Evolutionary conservation across 2,888 invertebrate species (phyloP).

Genomic region (Nemurella pictetii): DNA sequence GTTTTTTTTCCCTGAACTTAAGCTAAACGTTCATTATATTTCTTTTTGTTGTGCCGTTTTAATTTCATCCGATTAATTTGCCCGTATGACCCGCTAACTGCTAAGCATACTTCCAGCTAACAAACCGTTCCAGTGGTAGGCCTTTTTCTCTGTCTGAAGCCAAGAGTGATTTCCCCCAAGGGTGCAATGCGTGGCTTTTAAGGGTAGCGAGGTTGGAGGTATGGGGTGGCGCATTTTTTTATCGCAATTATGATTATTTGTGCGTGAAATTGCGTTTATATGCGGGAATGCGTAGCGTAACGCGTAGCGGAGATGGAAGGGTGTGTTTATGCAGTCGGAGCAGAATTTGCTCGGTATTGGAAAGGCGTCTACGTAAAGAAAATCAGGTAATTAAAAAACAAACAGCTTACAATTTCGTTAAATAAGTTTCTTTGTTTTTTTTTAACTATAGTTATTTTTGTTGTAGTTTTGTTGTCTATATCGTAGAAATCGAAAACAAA

Average conservation of each 20-base stretch:
- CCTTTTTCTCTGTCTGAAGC: background rate
- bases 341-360: background rate
- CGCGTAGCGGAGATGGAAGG: background rate
- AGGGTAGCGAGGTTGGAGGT: background rate
- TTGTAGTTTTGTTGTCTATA: slow-evolving; percentile 20
- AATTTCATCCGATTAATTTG: background rate
- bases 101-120: too few relatives aligned
- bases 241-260: background rate
- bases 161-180: background rate
- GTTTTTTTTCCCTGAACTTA: too few relatives aligned
- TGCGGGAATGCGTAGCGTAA: background rate
- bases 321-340: background rate
- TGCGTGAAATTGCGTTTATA: background rate
- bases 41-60: background rate
- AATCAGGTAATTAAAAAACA: slow-evolving; percentile 39
- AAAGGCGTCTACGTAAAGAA: background rate
- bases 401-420: slow-evolving; percentile 20
- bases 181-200: background rate
- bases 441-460: background rate
- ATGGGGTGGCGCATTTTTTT: too few relatives aligned
- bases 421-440: slow-evolving; percentile 28
- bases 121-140: too few relatives aligned
- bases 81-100: background rate
- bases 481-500: slow-evolving; percentile 9
- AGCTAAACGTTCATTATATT: background rate